Percentiles rank a stretch among this genome's conserved stretches.
phyloP scores from a whole-genome alignment of 2,888 invertebrate genomes.

The Acronicta leporina region DNA sequence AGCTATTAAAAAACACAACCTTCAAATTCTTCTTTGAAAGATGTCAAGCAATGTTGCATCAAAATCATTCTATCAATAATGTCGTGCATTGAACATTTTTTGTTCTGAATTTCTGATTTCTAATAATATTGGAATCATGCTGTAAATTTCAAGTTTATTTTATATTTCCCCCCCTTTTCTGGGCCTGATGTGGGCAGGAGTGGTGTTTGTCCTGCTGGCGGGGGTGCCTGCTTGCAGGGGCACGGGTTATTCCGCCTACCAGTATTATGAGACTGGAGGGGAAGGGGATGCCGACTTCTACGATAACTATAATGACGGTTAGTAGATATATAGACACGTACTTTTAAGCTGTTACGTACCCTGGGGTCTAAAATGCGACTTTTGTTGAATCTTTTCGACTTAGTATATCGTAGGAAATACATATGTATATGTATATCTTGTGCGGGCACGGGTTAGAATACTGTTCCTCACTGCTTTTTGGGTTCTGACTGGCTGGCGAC shows the following conservation, averaged over 20 bases:
- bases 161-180: constrained; percentile 7
- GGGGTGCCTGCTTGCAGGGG: constrained; percentile 8
- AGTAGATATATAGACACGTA: not conserved
- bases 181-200: constrained; percentile 22
- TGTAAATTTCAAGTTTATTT: not conserved
- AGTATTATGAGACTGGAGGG: not conserved
- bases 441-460: no score
- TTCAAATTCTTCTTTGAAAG: not conserved
- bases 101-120: no score
- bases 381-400: no score
- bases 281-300: constrained; percentile 12
- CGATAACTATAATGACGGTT: constrained; percentile 12
- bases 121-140: not conserved
- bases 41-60: not conserved
- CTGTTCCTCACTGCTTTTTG: no score
- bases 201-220: constrained; percentile 17
- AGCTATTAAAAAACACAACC: no score
- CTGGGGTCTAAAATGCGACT: no score
- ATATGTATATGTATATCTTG: no score
- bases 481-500: no score
- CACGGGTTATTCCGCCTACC: not conserved
- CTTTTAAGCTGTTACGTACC: no score
- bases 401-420: no score
- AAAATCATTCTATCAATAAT: not conserved
- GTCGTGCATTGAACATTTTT: not conserved